Base-by-base conservation (phyloP, 2,888 invertebrate species). In the Leptinotarsa haldemani region DNA sequence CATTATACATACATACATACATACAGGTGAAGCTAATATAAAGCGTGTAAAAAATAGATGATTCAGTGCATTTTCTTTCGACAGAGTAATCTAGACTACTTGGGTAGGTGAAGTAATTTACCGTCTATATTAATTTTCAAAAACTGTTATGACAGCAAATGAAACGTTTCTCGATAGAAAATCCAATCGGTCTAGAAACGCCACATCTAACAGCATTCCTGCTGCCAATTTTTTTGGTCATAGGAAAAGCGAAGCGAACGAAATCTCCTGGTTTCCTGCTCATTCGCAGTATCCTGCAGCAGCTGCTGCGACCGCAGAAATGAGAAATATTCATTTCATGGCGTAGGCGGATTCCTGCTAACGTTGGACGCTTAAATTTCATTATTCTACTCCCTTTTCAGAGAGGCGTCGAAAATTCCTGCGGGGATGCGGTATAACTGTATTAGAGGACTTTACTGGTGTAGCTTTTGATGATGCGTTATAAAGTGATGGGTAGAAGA, bases 261-360 rank as follows among this genome's bases (percentile, higher is more conserved):
- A 56, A 56, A 58, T 58, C 58, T 25, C 25, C 25, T 20, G 58
- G 25, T 58, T 22, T 58, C 58, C 58, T 22, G 22, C 58, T 58
- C 58, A 4, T 56, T 20, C 13, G 3, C 22, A 56, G 18, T 20
- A 20, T 58, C 25, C 22, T 58, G 52, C 52, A n/a, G 9, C 52
- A n/a, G 52, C 13, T 5, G 52, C 52, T 52, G 52, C 52, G 52
- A 7, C 52, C 52, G 52, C 52, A 52, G 52, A 20, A 58, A 22
- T 20, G 22, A 25, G 22, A 58, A 20, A 22, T 58, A 58, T 58
- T 58, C 20, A 58, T 16, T 58, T 15, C 22, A 20, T 20, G 22
- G 22, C 58, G 58, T 16, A 58, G 56, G 52, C n/a, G 18, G 52
- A 52, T 52, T n/a, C 18, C n/a, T 18, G 52, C 3, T 18, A 18